Percentiles rank a stretch among this genome's conserved stretches.
Evolutionary conservation across 2,888 invertebrate species (phyloP).

Genomic region (Troglohyphantes excavatus): DNA sequence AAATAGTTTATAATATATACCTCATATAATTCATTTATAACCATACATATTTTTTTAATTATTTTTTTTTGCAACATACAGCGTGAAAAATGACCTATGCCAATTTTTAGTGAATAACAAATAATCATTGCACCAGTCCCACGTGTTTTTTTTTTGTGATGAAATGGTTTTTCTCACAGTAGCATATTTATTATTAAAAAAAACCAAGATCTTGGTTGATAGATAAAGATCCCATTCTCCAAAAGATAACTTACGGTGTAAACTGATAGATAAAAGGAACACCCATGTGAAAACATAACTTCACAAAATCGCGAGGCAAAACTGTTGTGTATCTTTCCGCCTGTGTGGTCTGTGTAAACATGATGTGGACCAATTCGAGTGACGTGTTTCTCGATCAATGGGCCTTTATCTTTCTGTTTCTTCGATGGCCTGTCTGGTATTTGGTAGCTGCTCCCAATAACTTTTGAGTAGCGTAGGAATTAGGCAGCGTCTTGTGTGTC

Average conservation of each 20-base stretch:
- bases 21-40: too few relatives aligned
- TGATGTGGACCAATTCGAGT: background rate
- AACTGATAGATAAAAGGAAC: slow-evolving; percentile 10
- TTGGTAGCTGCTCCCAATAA: slow-evolving; percentile 2
- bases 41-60: too few relatives aligned
- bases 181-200: background rate
- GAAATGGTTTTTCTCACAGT: slow-evolving; percentile 3
- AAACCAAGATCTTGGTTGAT: slow-evolving; percentile 4
- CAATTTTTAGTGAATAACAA: too few relatives aligned
- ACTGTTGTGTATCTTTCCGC: background rate
- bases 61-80: too few relatives aligned
- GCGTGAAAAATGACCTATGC: too few relatives aligned
- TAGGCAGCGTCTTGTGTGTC: background rate
- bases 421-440: background rate
- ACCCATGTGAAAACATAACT: slow-evolving; percentile 6
- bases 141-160: background rate
- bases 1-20: too few relatives aligned
- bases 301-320: slow-evolving; percentile 15
- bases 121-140: background rate
- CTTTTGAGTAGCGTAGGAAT: background rate
- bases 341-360: slow-evolving; percentile 42
- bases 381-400: slow-evolving; percentile 13
- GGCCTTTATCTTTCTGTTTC: background rate
- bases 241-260: slow-evolving; percentile 30
- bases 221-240: slow-evolving; percentile 42